These are phyloP conservation scores for Heliornis fulica DNA, from an alignment of 2,113 vertebrate genomes.

Conservation along the genomic window DNA sequence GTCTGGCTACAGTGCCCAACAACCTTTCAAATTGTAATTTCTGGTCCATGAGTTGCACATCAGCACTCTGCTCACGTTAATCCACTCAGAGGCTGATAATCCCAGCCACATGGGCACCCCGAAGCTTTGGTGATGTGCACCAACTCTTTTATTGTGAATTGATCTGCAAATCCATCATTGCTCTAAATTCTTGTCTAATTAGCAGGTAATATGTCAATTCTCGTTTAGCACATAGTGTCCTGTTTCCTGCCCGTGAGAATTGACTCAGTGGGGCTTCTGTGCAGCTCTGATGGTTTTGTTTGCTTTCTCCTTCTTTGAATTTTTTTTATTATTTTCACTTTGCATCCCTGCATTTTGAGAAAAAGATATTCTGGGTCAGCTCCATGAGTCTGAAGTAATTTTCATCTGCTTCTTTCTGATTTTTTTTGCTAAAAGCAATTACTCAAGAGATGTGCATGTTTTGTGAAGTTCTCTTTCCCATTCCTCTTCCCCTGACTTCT, in stretches of 20 bases:
- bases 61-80: not conserved
- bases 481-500: not conserved
- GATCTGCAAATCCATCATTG: not conserved
- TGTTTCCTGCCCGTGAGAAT: not conserved
- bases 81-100: not conserved
- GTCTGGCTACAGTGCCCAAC: not conserved
- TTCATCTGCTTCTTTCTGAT: not conserved
- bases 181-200: not conserved
- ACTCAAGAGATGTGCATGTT: not conserved
- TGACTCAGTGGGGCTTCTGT: not conserved
- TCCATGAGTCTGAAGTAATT: not conserved
- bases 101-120: not conserved
- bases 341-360: not conserved
- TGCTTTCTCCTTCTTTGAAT: not conserved
- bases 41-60: not conserved
- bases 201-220: not conserved
- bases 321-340: not conserved
- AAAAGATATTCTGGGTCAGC: not conserved
- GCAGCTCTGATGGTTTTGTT: not conserved
- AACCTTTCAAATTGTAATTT: not conserved
- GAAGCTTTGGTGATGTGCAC: not conserved
- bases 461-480: not conserved
- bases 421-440: not conserved
- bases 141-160: not conserved
- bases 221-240: not conserved